Percentiles rank a stretch among this genome's conserved stretches.
Evolutionary conservation across 2,113 vertebrate genomes (phyloP).

Genomic region (Gopherus evgoodei): DNA sequence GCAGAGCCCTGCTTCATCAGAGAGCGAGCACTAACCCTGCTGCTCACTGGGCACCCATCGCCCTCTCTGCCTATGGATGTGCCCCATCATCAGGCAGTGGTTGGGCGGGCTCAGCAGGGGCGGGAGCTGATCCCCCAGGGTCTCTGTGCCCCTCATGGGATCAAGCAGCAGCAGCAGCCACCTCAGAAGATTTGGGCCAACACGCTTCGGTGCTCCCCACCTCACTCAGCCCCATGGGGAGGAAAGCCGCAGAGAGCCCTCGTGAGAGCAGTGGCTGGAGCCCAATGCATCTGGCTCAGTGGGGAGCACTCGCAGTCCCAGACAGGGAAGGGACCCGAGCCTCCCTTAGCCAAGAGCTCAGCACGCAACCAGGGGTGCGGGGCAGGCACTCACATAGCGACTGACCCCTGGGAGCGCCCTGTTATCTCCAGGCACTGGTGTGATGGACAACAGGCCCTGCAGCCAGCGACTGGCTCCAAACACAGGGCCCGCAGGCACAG

Average conservation of each 20-base stretch:
- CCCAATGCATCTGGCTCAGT: too few species aligned
- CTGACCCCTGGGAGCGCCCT: too few species aligned
- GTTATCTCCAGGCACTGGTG: not conserved
- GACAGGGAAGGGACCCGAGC: too few species aligned
- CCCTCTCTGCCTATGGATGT: not conserved
- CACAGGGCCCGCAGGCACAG: accelerated
- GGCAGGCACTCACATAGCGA: not conserved
- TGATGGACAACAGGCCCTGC: not conserved
- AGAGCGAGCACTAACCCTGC: not conserved
- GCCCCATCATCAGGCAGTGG: not conserved
- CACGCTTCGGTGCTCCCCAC: not conserved
- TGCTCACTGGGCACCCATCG: not conserved
- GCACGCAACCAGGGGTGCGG: too few species aligned
- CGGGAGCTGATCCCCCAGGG: not conserved
- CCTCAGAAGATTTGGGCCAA: not conserved
- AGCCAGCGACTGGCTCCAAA: not conserved
- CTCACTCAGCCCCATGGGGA: not conserved
- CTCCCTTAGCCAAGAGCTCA: not conserved
- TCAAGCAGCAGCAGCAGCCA: not conserved
- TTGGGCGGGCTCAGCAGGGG: not conserved
- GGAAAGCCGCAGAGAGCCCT: not conserved
- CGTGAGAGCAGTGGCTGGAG: not conserved
- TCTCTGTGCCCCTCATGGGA: not conserved
- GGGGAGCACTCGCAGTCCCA: not conserved
- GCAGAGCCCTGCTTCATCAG: not conserved